Base-by-base conservation (phyloP, 2,113 vertebrate species). In the Oncorhynchus mykiss region DNA sequence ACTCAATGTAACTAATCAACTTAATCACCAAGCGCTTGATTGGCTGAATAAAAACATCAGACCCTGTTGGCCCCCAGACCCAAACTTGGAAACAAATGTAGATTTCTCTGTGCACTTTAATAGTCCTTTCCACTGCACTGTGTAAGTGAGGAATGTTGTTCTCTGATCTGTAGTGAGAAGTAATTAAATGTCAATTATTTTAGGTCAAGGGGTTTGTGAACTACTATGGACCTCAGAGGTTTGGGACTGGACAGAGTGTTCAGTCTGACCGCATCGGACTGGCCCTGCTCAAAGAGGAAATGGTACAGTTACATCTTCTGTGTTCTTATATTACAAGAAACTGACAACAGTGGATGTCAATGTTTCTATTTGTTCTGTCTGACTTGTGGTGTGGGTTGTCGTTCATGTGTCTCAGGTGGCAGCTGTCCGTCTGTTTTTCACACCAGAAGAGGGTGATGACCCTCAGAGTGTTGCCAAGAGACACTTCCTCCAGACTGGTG, bases 401-500 rank as follows among this genome's bases (percentile, higher is more conserved):
- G 82, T 16, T 16, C 12, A n/a, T 74, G 45, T 78, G 70, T 4
- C 73, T 67, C 90, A 99, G 97, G 94, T 94, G 49, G 88, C 90
- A 70, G 95, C 97, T 67, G 88, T 99, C 74, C 94, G 88, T 73
- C 92, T 99, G 82, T 96, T 99, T 89, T 94, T 99, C 81, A 96
- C 93, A n/a, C 96, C 97, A 0, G 96, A 97, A 81, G 94, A 96
- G 67, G 81, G 84, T 2, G 93, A 96, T 65, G 96, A 97, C 85
- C 94, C 95, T 87, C 93, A 95, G 59, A 98, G 94, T 77, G 93
- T 90, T 0, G 96, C 97, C 0, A 99, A 98, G 90, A 93, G 91
- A 84, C 95, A 96, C 89, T 99, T 97, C 85, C 91, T 95, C 86
- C 92, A 94, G 85, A 98, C 96, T 29, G 95, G 97, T 97, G 88